Conservation (phyloP, 2,113 vertebrate genomes). For the Vidua chalybeata region DNA sequence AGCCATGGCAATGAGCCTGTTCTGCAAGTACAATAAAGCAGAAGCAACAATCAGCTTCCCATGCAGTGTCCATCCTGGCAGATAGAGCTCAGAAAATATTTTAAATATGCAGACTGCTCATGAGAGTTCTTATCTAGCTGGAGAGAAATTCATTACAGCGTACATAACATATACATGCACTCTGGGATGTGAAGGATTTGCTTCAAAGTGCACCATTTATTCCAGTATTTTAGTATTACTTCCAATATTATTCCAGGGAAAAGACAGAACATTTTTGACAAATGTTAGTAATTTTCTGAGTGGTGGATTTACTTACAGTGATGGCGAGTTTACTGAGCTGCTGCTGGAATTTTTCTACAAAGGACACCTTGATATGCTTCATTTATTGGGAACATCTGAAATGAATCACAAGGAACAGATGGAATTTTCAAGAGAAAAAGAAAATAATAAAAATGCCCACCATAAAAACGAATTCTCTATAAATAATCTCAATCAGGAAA, state of each 20-base stretch:
- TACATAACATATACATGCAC: not conserved
- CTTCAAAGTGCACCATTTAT: not conserved
- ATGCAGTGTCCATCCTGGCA: not conserved
- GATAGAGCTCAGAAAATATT: not conserved
- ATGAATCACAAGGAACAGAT: not conserved
- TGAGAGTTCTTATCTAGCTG: not conserved
- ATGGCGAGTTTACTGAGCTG: not conserved
- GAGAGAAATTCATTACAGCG: not conserved
- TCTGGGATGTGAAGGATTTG: not conserved
- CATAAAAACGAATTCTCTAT: slow-evolving; percentile 45
- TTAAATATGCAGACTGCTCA: not conserved
- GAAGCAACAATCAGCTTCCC: not conserved
- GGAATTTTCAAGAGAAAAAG: slow-evolving; percentile 44
- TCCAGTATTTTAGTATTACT: not conserved
- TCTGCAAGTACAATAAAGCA: not conserved
- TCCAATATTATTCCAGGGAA: not conserved
- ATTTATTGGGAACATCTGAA: slow-evolving; percentile 41
- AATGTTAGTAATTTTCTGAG: not conserved
- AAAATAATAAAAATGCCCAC: slow-evolving; percentile 29
- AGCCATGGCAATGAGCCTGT: not conserved
- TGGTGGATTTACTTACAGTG: slow-evolving; percentile 28
- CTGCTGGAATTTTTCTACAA: slow-evolving; percentile 5
- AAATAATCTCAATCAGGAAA: slow-evolving; percentile 44
- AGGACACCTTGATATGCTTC: not conserved
- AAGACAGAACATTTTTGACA: not conserved